Percentiles rank a stretch among this genome's conserved stretches.
These are phyloP conservation scores for Galago senegalensis DNA, from an alignment of 2,797 vertebrate genomes.

Conservation along the genomic window DNA sequence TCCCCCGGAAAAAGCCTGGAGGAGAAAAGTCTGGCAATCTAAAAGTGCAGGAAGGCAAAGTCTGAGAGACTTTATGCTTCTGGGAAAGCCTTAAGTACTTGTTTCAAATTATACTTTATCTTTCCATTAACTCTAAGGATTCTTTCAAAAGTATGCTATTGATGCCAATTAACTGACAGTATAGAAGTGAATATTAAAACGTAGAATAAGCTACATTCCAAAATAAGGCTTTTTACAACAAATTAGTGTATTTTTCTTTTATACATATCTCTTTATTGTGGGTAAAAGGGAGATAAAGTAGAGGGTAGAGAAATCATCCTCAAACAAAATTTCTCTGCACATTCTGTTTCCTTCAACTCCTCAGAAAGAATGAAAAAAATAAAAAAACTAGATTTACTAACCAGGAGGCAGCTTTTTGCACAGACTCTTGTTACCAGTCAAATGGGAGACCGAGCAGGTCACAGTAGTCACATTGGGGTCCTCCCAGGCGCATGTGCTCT, in stretches of 20 bases:
- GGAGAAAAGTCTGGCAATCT: not conserved
- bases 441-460: conserved; percentile 84
- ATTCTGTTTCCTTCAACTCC: not conserved
- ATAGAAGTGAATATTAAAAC: not conserved
- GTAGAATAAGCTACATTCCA: not conserved
- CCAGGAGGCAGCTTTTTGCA: not conserved
- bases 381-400: conserved; percentile 30
- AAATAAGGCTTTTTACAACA: not conserved
- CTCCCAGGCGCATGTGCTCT: conserved; percentile 63
- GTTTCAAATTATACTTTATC: not conserved
- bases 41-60: not conserved
- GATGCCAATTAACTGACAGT: not conserved
- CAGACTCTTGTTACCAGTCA: conserved; percentile 56
- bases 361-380: conserved; percentile 25
- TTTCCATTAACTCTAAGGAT: not conserved
- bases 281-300: not conserved
- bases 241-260: not conserved
- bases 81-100: not conserved
- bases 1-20: not conserved
- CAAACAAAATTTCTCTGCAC: not conserved
- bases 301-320: not conserved
- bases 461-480: accelerated
- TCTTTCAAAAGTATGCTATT: not conserved
- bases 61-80: not conserved
- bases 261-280: not conserved